Evolutionary conservation across 2,797 vertebrate species (phyloP), one percentile per base, ranked within the genome.

Genomic region (Odontamblyopus rebecca): DNA sequence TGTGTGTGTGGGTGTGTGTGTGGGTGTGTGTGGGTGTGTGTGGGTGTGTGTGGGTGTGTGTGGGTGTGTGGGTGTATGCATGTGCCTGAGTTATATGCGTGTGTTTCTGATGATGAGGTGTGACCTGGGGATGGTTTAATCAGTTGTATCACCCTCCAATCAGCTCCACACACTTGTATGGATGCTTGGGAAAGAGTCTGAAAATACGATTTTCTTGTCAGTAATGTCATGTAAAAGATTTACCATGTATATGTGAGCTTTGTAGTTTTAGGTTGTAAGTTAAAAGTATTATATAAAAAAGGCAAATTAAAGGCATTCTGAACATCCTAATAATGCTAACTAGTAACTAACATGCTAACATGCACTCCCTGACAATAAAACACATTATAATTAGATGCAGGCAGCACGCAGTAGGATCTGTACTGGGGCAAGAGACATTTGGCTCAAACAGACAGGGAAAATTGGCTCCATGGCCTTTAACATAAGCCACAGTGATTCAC

Each of bases 71-170:
- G 9, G 35, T 9, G 35, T 38, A 6, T 35, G 35, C 7, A 6
- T 35, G 32, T 32, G 32, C 5, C 4, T 32, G 29, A 30, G 29
- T 30, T 30, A 30, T 30, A 4, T 30, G 30, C 5, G 32, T 35
- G 32, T 29, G 57, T 29, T 9, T 6, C 26, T 59, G 59, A 61
- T 61, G 59, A 61, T 32, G 29, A 61, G 59, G 15, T 61, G 59
- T 61, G 59, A 61, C 59, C 59, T 5, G 59, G 16, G 2, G 18
- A 32, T 62, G 18, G 16, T 62, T 38, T 38, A 61, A 61, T 61
- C 30, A 30, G 61, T n/a, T 2, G 15, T 62, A 32, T 61, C 60
- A 63, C n/a, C 61, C 5, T 63, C 38, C 35, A 63, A 63, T 63
- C 61, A 41, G 35, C 61, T 15, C 30, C 6, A 27, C 32, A 38